Conservation (phyloP, 2,888 invertebrate species). For the Gastrophysa polygoni region DNA sequence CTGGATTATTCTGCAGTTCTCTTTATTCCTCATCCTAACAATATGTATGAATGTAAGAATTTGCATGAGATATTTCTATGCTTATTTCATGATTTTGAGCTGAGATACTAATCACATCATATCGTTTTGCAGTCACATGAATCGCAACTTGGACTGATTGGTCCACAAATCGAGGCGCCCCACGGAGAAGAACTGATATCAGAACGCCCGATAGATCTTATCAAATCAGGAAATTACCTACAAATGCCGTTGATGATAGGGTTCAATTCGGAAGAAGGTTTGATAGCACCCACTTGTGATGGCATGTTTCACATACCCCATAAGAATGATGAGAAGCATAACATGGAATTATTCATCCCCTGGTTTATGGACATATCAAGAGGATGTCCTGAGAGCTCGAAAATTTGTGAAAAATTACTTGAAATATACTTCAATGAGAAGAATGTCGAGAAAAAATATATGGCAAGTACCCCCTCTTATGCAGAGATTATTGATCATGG, state of each 20-base stretch:
- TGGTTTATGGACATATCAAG: constrained; percentile 5
- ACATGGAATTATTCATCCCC: background rate
- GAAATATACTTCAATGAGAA: constrained; percentile 15
- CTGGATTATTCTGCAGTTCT: too few species aligned
- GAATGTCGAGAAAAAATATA: constrained; percentile 10
- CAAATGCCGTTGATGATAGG: constrained; percentile 46
- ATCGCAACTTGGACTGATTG: constrained; percentile 8
- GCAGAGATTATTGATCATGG: too few species aligned
- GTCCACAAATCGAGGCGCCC: constrained; percentile 40
- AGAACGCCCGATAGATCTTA: constrained; percentile 44
- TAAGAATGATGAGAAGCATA: background rate
- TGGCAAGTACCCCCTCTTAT: too few species aligned
- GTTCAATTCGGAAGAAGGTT: constrained; percentile 50
- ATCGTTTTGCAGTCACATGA: background rate
- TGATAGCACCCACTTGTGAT: constrained; percentile 22
- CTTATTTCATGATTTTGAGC: too few species aligned
- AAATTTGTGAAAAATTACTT: background rate
- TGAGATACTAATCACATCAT: too few species aligned
- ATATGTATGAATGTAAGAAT: too few species aligned
- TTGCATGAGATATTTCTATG: too few species aligned
- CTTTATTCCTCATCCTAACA: too few species aligned
- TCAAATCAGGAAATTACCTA: constrained; percentile 40
- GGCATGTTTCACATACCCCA: background rate
- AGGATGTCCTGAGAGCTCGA: constrained; percentile 1
- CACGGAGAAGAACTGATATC: constrained; percentile 44